phyloP scores from a whole-genome alignment of 2,113 vertebrate genomes.

The Scophthalmus maximus region DNA sequence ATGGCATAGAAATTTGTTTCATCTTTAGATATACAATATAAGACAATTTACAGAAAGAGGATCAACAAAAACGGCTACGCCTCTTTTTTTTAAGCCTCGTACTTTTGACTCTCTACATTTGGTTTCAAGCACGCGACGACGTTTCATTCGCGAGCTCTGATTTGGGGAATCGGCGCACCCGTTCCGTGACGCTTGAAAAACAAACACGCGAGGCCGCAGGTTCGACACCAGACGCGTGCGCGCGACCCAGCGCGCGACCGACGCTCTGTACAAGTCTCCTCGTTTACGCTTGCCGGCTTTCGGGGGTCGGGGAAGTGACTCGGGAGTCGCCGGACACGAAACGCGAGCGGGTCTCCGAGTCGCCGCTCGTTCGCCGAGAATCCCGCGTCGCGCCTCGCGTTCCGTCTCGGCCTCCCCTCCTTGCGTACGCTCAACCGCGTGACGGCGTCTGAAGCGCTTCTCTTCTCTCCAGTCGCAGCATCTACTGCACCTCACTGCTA shows the following conservation, averaged over 20 bases:
- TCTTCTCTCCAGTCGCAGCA: not conserved
- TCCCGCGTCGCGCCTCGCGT: conserved; percentile 21
- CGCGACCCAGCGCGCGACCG: too few relatives aligned
- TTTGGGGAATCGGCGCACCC: not conserved
- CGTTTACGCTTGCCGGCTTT: not conserved
- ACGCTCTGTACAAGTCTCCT: too few relatives aligned
- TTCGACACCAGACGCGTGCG: too few relatives aligned
- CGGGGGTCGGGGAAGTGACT: conserved; percentile 11
- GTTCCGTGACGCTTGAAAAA: conserved; percentile 1
- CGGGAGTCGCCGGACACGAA: too few relatives aligned
- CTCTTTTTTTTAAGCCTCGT: conserved; percentile 9
- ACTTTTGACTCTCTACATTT: conserved; percentile 38
- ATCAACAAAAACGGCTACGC: conserved; percentile 56
- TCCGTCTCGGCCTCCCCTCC: not conserved
- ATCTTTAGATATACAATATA: conserved; percentile 18
- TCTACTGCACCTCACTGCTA: not conserved
- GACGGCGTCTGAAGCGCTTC: not conserved
- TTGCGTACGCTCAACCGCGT: conserved; percentile 14
- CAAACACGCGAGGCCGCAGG: not conserved
- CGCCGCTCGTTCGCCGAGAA: too few relatives aligned
- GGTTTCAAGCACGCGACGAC: conserved; percentile 31
- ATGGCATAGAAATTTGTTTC: conserved; percentile 40
- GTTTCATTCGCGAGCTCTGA: conserved; percentile 6
- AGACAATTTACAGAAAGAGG: conserved; percentile 26
- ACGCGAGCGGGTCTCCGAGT: too few relatives aligned